These are phyloP conservation scores for Porites lutea DNA, from an alignment of 64 coral and sea anemone genomes.

Conservation along the genomic window DNA sequence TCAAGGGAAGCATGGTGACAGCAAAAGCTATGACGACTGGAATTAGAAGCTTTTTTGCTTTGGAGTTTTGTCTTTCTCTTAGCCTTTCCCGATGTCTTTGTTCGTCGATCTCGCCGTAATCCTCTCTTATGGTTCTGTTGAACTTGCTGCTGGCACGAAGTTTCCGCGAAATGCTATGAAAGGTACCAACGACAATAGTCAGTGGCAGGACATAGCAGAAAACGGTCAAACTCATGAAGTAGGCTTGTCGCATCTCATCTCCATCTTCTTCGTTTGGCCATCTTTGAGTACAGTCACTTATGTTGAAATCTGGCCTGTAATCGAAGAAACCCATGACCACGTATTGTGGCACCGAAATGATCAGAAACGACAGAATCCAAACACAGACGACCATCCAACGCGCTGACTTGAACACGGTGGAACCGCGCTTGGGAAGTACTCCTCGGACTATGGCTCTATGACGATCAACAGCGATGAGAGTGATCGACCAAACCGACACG, in stretches of 20 bases:
- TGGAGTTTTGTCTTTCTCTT: conserved; percentile 60
- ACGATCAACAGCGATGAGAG: conserved; percentile 75
- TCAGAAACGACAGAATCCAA: conserved; percentile 55
- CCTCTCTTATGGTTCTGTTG: conserved; percentile 55
- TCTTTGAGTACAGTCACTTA: conserved; percentile 8
- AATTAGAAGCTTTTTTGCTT: conserved; percentile 82
- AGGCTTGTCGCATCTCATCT: conserved; percentile 37
- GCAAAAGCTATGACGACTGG: conserved; percentile 82
- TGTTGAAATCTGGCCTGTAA: background rate
- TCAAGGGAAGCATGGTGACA: conserved; percentile 66
- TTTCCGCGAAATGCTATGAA: conserved; percentile 47
- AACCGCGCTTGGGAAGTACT: conserved; percentile 14
- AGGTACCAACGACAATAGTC: conserved; percentile 46
- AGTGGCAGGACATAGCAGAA: conserved; percentile 81
- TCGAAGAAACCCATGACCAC: conserved; percentile 63
- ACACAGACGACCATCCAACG: conserved; percentile 15
- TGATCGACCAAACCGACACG: conserved; percentile 86
- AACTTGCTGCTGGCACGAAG: conserved; percentile 72
- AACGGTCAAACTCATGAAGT: conserved; percentile 38
- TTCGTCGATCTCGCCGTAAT: background rate
- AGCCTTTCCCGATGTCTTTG: background rate
- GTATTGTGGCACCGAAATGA: conserved; percentile 71
- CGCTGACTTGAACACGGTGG: background rate
- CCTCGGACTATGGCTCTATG: conserved; percentile 66
- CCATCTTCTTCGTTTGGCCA: conserved; percentile 10